Percentiles rank a stretch among this genome's conserved stretches.
phyloP scores from a whole-genome alignment of 2,888 invertebrate genomes.

The Xestia xanthographa region DNA sequence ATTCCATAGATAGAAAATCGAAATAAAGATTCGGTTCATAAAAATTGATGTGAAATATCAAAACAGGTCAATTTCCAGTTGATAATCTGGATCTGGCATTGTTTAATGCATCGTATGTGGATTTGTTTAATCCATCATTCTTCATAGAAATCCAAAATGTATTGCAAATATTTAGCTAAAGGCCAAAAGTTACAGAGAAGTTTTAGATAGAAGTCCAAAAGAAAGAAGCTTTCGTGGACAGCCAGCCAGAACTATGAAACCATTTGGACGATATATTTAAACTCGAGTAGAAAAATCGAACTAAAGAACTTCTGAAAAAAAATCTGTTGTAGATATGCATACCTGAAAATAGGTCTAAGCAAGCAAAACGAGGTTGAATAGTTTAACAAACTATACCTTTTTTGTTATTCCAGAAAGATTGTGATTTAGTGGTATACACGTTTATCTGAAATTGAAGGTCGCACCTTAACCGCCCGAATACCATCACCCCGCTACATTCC shows the following conservation, averaged over 20 bases:
- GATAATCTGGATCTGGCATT: neutral
- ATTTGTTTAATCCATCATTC: neutral
- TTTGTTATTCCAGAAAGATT: neutral
- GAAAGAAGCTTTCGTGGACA: too few species aligned
- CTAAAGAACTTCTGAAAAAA: too few species aligned
- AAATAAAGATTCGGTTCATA: neutral
- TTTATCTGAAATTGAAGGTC: constrained; percentile 12
- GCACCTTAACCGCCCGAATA: constrained; percentile 61
- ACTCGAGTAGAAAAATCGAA: too few species aligned
- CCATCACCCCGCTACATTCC: constrained; percentile 56
- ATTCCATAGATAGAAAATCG: neutral
- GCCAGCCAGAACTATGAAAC: too few species aligned
- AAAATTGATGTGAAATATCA: neutral
- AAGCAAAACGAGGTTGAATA: neutral
- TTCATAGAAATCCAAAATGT: neutral
- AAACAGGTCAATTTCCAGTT: neutral
- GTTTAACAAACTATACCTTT: neutral
- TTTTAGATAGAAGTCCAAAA: neutral
- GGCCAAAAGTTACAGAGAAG: neutral
- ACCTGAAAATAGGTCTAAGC: too few species aligned
- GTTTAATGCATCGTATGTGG: too few species aligned
- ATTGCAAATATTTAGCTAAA: neutral
- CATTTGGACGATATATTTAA: too few species aligned
- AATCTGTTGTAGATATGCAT: neutral
- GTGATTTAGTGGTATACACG: too few species aligned